phyloP scores from a whole-genome alignment of 35 echinoderm and acorn worm genomes.

The Patiria miniata region DNA sequence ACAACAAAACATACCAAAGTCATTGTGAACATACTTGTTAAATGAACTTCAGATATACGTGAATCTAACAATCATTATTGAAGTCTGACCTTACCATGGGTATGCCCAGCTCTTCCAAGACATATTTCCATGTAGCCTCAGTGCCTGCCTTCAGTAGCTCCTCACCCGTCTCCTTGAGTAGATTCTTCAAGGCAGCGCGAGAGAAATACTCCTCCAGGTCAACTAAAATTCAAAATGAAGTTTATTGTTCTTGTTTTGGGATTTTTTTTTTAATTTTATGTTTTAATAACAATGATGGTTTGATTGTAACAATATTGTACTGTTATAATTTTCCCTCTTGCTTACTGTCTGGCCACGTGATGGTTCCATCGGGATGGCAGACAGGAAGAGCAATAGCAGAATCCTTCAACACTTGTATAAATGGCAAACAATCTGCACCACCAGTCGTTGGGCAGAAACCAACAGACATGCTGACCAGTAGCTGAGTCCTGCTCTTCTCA shows the following conservation, averaged over 20 bases:
- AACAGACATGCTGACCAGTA: not conserved
- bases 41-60: no score
- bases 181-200: not conserved
- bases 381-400: not conserved
- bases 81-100: not conserved
- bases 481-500: conserved; percentile 9
- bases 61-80: no score
- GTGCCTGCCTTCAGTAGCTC: conserved; percentile 12
- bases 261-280: no score
- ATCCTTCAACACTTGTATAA: conserved; percentile 16
- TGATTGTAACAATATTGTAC: no score
- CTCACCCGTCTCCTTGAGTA: not conserved
- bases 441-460: conserved; percentile 16
- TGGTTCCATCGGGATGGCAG: conserved; percentile 8
- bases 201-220: conserved; percentile 28
- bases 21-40: no score
- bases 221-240: no score
- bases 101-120: conserved; percentile 1
- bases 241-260: no score
- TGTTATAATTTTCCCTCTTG: no score
- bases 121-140: not conserved
- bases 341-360: conserved; percentile 32
- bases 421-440: conserved; percentile 3
- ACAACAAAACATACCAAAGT: no score
- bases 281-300: no score